Conservation (phyloP, 2,113 vertebrate genomes). For the Nanger granti region DNA sequence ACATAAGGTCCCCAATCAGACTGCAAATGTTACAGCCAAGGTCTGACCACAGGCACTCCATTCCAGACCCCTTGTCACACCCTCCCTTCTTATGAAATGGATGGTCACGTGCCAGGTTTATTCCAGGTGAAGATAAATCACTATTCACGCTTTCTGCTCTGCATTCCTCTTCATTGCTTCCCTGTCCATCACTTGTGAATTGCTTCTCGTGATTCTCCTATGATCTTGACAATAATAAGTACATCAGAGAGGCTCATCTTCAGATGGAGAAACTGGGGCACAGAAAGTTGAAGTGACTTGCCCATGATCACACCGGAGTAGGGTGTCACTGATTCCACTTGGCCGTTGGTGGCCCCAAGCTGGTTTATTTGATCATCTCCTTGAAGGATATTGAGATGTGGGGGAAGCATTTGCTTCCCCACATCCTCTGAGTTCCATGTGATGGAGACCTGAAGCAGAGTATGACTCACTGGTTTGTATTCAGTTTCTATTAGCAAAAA, state of each 20-base stretch:
- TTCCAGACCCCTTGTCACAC: background rate
- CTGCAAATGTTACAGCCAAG: background rate
- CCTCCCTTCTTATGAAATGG: background rate
- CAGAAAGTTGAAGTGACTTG: background rate
- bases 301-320: background rate
- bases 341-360: background rate
- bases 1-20: background rate
- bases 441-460: background rate
- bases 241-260: background rate
- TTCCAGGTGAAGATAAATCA: background rate
- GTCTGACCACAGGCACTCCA: background rate
- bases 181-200: background rate
- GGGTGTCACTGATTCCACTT: background rate
- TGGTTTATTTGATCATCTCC: background rate
- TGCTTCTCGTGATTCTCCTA: background rate
- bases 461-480: background rate
- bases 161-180: background rate
- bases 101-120: background rate
- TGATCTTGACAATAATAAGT: background rate
- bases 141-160: background rate
- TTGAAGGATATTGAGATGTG: background rate
- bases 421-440: background rate
- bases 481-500: constrained; percentile 16
- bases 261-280: background rate
- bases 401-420: background rate